phyloP scores from a whole-genome alignment of 2,888 invertebrate species.

The Diachrysia chrysitis region DNA sequence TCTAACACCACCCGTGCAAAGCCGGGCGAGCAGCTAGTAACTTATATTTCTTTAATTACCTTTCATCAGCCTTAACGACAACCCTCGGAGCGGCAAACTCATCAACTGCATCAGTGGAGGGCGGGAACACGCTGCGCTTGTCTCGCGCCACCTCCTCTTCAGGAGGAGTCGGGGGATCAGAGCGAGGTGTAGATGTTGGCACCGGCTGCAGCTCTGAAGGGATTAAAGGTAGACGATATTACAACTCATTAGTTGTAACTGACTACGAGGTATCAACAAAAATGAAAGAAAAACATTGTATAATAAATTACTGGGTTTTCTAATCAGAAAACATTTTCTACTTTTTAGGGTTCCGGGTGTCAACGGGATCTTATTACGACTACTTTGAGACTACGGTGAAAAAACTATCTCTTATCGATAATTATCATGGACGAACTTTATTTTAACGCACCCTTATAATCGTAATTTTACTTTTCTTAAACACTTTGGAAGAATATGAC shows the following conservation, averaged over 20 bases:
- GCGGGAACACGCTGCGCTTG: constrained; percentile 79
- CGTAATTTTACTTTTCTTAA: neutral
- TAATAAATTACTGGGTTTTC: too few relatives aligned
- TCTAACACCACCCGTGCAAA: too few relatives aligned
- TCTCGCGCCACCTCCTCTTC: constrained; percentile 60
- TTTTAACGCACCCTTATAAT: neutral
- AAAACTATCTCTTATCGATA: neutral
- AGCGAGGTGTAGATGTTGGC: neutral
- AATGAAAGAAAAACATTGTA: too few relatives aligned
- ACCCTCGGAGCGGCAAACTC: constrained; percentile 70
- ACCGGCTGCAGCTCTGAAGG: constrained; percentile 41
- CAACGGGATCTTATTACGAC: too few relatives aligned
- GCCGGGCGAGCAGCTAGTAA: too few relatives aligned
- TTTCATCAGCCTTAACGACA: constrained; percentile 74
- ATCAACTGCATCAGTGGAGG: constrained; percentile 67
- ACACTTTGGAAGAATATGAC: neutral
- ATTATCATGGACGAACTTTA: neutral
- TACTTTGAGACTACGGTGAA: too few relatives aligned
- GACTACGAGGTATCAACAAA: too few relatives aligned
- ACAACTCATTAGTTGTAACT: too few relatives aligned
- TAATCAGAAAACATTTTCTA: too few relatives aligned
- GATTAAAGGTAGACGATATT: neutral
- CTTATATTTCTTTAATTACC: constrained; percentile 71
- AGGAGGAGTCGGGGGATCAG: constrained; percentile 25
- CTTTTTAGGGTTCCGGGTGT: too few relatives aligned